A percentile compares a stretch with the other conserved stretches of the same genome.
Conservation (phyloP, 2,888 invertebrate species). For the Synanthedon andrenaeformis region DNA sequence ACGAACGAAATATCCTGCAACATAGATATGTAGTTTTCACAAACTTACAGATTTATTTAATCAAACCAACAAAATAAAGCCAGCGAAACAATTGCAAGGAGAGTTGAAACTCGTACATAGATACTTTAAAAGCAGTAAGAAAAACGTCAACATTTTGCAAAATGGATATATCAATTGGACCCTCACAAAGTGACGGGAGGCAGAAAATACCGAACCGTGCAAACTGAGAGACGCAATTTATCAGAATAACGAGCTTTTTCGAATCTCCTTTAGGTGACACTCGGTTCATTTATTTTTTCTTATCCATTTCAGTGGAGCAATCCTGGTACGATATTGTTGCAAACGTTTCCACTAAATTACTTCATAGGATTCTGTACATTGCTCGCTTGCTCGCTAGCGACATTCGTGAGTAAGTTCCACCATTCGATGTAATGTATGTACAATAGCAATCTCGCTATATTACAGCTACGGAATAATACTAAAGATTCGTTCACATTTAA, state of each 20-base stretch:
- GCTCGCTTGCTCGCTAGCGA: not conserved
- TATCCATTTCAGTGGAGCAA: conserved; percentile 38
- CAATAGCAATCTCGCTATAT: not conserved
- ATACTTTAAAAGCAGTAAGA: not conserved
- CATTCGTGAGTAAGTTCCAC: not conserved
- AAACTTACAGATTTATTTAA: too few species aligned
- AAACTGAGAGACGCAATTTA: conserved; percentile 54
- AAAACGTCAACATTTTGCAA: conserved; percentile 1
- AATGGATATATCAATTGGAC: conserved; percentile 33
- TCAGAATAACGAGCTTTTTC: conserved; percentile 64
- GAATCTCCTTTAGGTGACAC: conserved; percentile 61
- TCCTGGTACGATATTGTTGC: not conserved
- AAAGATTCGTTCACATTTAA: conserved; percentile 48
- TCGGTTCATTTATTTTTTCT: conserved; percentile 65
- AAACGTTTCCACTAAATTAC: not conserved
- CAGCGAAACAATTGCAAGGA: too few species aligned
- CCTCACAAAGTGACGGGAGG: conserved; percentile 22
- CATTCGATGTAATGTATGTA: not conserved
- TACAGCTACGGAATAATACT: not conserved
- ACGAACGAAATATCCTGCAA: too few species aligned
- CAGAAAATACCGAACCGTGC: conserved; percentile 39
- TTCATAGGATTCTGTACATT: not conserved
- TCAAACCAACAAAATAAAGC: too few species aligned
- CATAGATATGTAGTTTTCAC: too few species aligned
- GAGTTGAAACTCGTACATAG: not conserved